Evolutionary conservation across 2,888 invertebrate genomes (phyloP), one percentile per base, ranked within the genome.

Genomic region (Eubasilissa splendida): DNA sequence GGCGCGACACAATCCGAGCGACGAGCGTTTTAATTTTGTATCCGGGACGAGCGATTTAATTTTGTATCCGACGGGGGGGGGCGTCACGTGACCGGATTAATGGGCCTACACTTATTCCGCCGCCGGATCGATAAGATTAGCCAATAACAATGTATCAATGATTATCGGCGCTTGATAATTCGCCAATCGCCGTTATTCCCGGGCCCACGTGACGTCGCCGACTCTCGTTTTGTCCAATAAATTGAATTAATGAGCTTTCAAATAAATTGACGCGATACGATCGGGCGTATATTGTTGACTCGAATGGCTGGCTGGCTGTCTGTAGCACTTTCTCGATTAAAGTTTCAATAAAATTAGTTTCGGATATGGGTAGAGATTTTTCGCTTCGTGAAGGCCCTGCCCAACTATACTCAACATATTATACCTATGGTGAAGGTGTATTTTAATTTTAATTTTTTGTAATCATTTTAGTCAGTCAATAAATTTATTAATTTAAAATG

Each of bases 111-210:
- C 73, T 73, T 63, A 77, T 81, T 79, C 78, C 54, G 76, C 53
- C 59, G 60, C 73, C 33, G 56, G 56, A 76, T 70, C 68, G 82
- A 80, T 77, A 82, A 78, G 82, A 76, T 80, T 77, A 82, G 63
- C 80, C 78, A 80, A 80, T 82, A 78, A 77, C 80, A 82, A 82
- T 82, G 78, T 78, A 82, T 82, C 82, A 80, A 82, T 80, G 82
- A 80, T 82, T 82, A 82, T 82, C 82, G 80, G 65, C 53, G 14
- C 9, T 33, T 75, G 82, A 82, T 82, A 82, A 74, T 74, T 74
- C 74, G 74, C 74, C 74, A 74, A 74, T 74, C 74, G 56, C 58
- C 59, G 74, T 74, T 59, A 74, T 59, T 33, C 74, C 58, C 59
- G 59, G 58, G 50, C 74, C 12, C 71, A 56, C 74, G 74, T 74